A percentile compares a stretch with the other conserved stretches of the same genome.
Conservation (phyloP, 2,888 invertebrate species). For the Yponomeuta cagnagella region DNA sequence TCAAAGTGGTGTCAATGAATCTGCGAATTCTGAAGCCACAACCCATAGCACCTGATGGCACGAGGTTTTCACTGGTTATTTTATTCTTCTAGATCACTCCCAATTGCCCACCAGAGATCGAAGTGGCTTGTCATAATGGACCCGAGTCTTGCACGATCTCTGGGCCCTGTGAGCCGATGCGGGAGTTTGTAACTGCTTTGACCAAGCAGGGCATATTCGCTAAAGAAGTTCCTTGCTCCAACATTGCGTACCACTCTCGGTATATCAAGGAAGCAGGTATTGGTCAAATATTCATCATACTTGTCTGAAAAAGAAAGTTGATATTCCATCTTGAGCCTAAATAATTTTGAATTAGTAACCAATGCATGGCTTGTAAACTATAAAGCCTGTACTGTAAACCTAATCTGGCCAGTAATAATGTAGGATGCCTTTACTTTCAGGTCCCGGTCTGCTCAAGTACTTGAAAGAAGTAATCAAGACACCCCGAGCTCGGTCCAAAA, state of each 20-base stretch:
- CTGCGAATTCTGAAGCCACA: too few species aligned
- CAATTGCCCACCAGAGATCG: constrained; percentile 76
- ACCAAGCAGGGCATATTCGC: constrained; percentile 32
- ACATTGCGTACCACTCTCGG: constrained; percentile 87
- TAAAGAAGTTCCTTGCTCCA: constrained; percentile 71
- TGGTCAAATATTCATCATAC: not conserved
- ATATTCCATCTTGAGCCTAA: too few species aligned
- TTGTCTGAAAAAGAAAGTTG: too few species aligned
- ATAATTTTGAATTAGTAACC: too few species aligned
- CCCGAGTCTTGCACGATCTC: constrained; percentile 86
- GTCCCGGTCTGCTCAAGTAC: constrained; percentile 74
- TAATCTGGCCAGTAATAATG: too few species aligned
- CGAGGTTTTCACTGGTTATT: not conserved
- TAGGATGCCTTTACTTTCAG: constrained; percentile 15
- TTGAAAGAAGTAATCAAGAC: constrained; percentile 75
- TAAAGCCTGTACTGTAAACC: too few species aligned
- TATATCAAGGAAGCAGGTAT: constrained; percentile 78
- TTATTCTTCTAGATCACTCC: constrained; percentile 33
- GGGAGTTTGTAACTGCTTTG: constrained; percentile 71
- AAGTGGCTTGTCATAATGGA: constrained; percentile 89
- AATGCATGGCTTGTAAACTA: too few species aligned
- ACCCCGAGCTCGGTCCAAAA: constrained; percentile 77
- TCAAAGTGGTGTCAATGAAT: too few species aligned
- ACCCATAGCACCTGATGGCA: too few species aligned
- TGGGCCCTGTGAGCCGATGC: constrained; percentile 80